A percentile compares a stretch with the other conserved stretches of the same genome.
Conservation (phyloP, 2,888 invertebrate genomes). For the Sisyra terminalis region DNA sequence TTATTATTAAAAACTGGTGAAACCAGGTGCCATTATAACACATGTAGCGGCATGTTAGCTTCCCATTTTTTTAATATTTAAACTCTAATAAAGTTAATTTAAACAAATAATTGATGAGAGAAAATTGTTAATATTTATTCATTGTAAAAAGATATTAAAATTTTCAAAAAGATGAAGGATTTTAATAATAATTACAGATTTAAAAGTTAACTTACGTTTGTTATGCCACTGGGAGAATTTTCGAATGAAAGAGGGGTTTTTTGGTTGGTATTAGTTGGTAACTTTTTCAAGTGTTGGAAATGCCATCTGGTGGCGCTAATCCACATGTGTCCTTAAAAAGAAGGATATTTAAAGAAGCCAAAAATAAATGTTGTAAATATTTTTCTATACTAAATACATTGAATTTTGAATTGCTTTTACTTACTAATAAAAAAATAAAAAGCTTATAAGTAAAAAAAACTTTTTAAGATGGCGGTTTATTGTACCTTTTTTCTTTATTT, state of each 20-base stretch:
- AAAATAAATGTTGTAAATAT: too few species aligned
- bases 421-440: too few species aligned
- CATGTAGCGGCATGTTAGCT: background rate
- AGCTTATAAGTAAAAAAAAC: too few species aligned
- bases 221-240: constrained; percentile 58
- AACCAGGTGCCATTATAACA: background rate
- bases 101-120: constrained; percentile 8
- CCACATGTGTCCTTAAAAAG: too few species aligned
- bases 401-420: too few species aligned
- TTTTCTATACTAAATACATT: too few species aligned
- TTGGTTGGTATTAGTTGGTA: background rate
- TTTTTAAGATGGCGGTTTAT: too few species aligned
- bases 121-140: constrained; percentile 9
- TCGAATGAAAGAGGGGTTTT: background rate
- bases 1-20: background rate
- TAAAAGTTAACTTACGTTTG: constrained; percentile 42
- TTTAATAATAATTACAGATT: constrained; percentile 10
- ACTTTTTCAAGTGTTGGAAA: too few species aligned
- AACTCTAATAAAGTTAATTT: constrained; percentile 3
- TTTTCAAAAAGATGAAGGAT: background rate
- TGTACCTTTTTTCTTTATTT: too few species aligned
- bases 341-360: too few species aligned
- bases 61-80: constrained; percentile 7
- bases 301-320: too few species aligned
- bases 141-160: background rate